These are phyloP conservation scores for Mustelus asterias DNA, from an alignment of 2,113 vertebrate species.

Conservation along the genomic window DNA sequence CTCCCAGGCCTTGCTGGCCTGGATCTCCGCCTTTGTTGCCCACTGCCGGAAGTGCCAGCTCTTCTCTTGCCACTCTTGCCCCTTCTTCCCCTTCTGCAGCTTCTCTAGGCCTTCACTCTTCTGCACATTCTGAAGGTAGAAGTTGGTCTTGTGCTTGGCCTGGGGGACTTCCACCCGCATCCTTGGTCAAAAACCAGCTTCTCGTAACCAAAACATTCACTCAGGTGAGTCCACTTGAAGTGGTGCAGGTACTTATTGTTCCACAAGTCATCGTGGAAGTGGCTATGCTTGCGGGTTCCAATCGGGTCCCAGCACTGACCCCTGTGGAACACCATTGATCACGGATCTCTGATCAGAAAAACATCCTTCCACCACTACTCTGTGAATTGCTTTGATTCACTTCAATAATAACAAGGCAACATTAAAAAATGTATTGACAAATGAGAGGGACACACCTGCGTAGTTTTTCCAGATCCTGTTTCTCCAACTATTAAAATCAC, in stretches of 20 bases:
- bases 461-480: conserved; percentile 95
- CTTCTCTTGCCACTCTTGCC: conserved; percentile 58
- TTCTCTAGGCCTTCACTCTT: too few relatives aligned
- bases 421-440: background rate
- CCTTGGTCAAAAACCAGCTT: conserved; percentile 71
- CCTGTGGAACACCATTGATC: too few relatives aligned
- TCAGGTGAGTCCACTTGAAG: conserved; percentile 84
- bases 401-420: background rate
- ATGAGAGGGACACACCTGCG: conserved; percentile 66
- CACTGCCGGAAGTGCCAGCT: conserved; percentile 71
- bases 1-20: conserved; percentile 45
- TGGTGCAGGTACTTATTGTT: conserved; percentile 72
- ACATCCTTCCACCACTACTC: background rate
- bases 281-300: too few relatives aligned
- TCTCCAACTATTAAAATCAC: conserved; percentile 86
- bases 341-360: too few relatives aligned
- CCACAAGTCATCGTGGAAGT: too few relatives aligned
- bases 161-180: conserved; percentile 76
- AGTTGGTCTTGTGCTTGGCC: conserved; percentile 77
- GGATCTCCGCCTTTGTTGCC: conserved; percentile 65
- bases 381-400: background rate
- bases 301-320: too few relatives aligned
- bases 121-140: conserved; percentile 76
- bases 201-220: conserved; percentile 76
- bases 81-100: conserved; percentile 44